These are phyloP conservation scores for Bibio marci DNA, from an alignment of 2,888 invertebrate species.

Conservation along the genomic window DNA sequence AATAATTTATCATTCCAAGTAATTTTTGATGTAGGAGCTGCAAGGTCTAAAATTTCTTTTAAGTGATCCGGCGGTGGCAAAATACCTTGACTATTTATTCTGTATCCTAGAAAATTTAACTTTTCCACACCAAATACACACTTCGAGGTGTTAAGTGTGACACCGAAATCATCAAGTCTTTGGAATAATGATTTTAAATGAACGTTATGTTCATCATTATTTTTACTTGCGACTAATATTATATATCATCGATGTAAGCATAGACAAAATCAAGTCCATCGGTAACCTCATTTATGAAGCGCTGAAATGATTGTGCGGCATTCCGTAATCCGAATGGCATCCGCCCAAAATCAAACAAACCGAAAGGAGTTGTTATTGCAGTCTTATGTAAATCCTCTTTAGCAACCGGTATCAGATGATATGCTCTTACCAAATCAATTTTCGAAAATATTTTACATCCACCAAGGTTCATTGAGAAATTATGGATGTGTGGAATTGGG, in stretches of 20 bases:
- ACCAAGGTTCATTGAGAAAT: constrained; percentile 11
- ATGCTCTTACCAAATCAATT: constrained; percentile 16
- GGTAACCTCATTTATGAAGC: constrained; percentile 14
- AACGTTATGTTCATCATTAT: not conserved
- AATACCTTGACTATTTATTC: not conserved
- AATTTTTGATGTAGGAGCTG: constrained; percentile 2
- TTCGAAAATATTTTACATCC: constrained; percentile 11
- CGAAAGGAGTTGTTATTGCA: constrained; percentile 18
- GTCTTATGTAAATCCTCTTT: constrained; percentile 17
- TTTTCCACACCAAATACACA: not conserved
- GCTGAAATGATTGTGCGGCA: constrained; percentile 17
- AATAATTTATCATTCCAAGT: not conserved
- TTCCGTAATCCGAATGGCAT: constrained; percentile 18
- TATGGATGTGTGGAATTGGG: constrained; percentile 15
- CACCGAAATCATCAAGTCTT: not conserved
- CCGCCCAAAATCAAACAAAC: constrained; percentile 16
- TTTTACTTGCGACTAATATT: not conserved
- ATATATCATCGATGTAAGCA: constrained; percentile 5
- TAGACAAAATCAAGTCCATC: constrained; percentile 2
- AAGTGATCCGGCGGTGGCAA: not conserved
- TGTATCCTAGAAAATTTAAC: not conserved
- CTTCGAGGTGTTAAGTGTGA: not conserved
- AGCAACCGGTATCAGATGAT: constrained; percentile 18
- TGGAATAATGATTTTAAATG: not conserved
- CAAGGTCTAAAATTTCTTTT: not conserved